These are phyloP conservation scores for Seriola quinqueradiata DNA, from an alignment of 2,113 vertebrate species.

Conservation along the genomic window DNA sequence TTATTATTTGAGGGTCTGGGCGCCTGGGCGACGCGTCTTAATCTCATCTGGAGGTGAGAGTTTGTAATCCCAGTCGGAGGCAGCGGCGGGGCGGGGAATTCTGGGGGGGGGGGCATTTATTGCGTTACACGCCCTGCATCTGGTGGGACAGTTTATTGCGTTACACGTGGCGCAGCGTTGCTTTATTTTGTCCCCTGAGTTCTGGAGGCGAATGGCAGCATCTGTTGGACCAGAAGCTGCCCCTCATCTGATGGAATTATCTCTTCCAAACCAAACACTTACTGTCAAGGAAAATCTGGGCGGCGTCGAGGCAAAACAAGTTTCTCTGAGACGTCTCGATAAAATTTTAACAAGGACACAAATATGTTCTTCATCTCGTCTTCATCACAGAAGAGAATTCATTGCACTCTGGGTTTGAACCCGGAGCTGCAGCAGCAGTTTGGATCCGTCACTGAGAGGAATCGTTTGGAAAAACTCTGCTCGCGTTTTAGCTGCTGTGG, in stretches of 20 bases:
- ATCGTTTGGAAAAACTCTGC: constrained; percentile 7
- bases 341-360: constrained; percentile 39
- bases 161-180: constrained; percentile 40
- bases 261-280: constrained; percentile 37
- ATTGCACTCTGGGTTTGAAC: constrained; percentile 8
- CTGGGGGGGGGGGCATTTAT: constrained; percentile 55
- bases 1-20: constrained; percentile 68
- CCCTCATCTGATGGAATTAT: constrained; percentile 71
- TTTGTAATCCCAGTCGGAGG: constrained; percentile 69
- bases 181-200: constrained; percentile 66
- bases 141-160: constrained; percentile 74
- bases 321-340: constrained; percentile 37
- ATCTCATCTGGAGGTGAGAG: constrained; percentile 76
- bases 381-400: constrained; percentile 27
- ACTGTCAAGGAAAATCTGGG: constrained; percentile 42
- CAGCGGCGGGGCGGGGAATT: constrained; percentile 35
- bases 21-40: constrained; percentile 61
- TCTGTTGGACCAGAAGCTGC: constrained; percentile 69
- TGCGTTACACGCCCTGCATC: constrained; percentile 70
- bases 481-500: neutral
- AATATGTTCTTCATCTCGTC: constrained; percentile 38
- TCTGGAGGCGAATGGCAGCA: constrained; percentile 67
- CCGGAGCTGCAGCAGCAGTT: neutral
- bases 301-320: neutral
- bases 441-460: constrained; percentile 6